Evolutionary conservation across 2,888 invertebrate genomes (phyloP).

Genomic region (Acanthosepion lycidas): DNA sequence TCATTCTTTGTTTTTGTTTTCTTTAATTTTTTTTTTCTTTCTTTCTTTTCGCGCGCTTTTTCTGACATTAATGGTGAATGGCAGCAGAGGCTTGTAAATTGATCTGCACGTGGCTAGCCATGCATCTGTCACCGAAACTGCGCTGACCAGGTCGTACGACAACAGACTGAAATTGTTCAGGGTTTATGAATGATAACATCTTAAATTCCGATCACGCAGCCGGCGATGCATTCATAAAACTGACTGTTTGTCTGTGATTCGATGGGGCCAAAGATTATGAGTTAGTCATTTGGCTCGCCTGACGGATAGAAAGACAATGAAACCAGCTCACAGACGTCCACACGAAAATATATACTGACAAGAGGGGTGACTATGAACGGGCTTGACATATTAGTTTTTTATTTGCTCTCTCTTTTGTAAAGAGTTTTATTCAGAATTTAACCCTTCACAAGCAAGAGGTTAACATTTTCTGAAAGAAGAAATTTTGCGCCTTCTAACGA

Average conservation of each 20-base stretch:
- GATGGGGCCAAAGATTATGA: slow-evolving; percentile 6
- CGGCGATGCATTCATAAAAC: not conserved
- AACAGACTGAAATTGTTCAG: not conserved
- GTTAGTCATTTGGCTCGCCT: not conserved
- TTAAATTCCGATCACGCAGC: not conserved
- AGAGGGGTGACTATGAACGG: not conserved
- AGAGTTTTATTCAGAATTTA: not conserved
- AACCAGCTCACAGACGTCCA: not conserved
- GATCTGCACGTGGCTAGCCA: not conserved
- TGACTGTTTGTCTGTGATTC: not conserved
- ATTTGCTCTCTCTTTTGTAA: not conserved
- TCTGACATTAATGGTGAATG: not conserved
- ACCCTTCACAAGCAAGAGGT: not conserved
- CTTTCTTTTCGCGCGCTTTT: not conserved
- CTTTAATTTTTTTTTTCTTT: too few relatives aligned
- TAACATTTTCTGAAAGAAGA: too few relatives aligned
- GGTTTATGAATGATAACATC: not conserved
- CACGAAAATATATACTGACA: not conserved
- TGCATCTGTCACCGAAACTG: not conserved
- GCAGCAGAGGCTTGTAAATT: not conserved
- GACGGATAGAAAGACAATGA: too few relatives aligned
- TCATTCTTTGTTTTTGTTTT: too few relatives aligned
- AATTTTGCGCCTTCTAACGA: too few relatives aligned
- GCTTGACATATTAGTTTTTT: not conserved
- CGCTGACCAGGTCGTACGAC: not conserved